Conservation (phyloP, 2,888 invertebrate genomes). For the Phasia obesa region DNA sequence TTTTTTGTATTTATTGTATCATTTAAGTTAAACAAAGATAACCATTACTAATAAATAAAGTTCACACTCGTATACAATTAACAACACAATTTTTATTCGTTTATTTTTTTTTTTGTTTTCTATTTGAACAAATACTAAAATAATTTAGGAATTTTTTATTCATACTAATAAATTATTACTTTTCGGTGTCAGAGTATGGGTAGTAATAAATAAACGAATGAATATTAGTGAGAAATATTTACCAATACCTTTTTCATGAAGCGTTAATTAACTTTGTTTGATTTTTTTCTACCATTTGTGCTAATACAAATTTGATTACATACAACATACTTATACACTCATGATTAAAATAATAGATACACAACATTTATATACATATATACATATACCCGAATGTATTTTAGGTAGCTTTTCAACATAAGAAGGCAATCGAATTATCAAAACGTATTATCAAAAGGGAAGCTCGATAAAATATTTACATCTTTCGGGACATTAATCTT, state of each 20-base stretch:
- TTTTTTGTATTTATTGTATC: conserved; percentile 36
- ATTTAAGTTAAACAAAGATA: conserved; percentile 59
- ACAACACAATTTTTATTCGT: conserved; percentile 15
- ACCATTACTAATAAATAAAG: conserved; percentile 53
- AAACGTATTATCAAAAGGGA: too few relatives aligned
- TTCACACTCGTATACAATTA: conserved; percentile 41
- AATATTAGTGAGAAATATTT: neutral
- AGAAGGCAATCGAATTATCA: too few relatives aligned
- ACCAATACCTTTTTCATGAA: conserved; percentile 21
- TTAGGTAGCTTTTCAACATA: too few relatives aligned
- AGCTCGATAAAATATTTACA: too few relatives aligned
- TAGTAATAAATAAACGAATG: neutral
- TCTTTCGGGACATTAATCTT: too few relatives aligned
- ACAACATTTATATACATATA: too few relatives aligned
- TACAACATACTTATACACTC: neutral
- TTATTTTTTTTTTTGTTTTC: neutral
- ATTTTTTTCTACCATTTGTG: conserved; percentile 20
- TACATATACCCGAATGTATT: too few relatives aligned
- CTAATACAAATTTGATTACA: neutral
- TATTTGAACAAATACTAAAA: neutral
- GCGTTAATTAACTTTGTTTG: conserved; percentile 59
- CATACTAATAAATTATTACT: neutral
- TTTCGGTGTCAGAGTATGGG: neutral
- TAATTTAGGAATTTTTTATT: neutral
- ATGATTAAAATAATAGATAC: too few relatives aligned